A percentile compares a stretch with the other conserved stretches of the same genome.
phyloP scores from a whole-genome alignment of 2,888 invertebrate species.

The Drosophila paranaensis region DNA sequence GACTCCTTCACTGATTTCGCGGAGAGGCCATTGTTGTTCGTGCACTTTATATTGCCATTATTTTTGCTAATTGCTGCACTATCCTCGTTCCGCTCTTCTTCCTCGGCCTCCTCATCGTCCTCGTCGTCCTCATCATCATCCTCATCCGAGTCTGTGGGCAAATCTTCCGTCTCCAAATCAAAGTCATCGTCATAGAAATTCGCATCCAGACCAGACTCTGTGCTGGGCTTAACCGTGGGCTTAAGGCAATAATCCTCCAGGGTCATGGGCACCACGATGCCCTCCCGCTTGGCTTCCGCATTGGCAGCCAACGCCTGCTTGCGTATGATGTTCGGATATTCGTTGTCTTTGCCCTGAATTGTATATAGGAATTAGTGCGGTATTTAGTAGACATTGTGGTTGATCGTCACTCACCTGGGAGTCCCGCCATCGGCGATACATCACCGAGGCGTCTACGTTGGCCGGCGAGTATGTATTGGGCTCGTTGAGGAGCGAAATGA shows the following conservation, averaged over 20 bases:
- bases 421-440: constrained; percentile 99
- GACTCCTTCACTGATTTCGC: constrained; percentile 35
- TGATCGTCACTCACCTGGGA: constrained; percentile 87
- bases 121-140: constrained; percentile 89
- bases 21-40: constrained; percentile 67
- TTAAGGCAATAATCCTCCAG: constrained; percentile 99
- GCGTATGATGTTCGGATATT: constrained; percentile 99
- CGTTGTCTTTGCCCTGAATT: constrained; percentile 94
- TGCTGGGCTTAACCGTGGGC: constrained; percentile 94
- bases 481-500: constrained; percentile 99
- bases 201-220: constrained; percentile 94
- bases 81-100: constrained; percentile 86
- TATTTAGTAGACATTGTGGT: no score
- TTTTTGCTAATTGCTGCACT: constrained; percentile 52
- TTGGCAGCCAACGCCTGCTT: constrained; percentile 98
- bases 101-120: constrained; percentile 86
- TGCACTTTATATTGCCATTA: constrained; percentile 61
- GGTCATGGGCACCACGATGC: constrained; percentile 98
- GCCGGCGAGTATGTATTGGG: constrained; percentile 99
- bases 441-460: constrained; percentile 99
- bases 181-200: constrained; percentile 98
- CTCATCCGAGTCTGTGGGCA: constrained; percentile 88
- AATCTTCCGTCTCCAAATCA: constrained; percentile 91
- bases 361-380: background rate
- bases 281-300: constrained; percentile 97